Evolutionary conservation across 2,113 vertebrate species (phyloP), one percentile per base, ranked within the genome.

Genomic region (Polyodon spathula): DNA sequence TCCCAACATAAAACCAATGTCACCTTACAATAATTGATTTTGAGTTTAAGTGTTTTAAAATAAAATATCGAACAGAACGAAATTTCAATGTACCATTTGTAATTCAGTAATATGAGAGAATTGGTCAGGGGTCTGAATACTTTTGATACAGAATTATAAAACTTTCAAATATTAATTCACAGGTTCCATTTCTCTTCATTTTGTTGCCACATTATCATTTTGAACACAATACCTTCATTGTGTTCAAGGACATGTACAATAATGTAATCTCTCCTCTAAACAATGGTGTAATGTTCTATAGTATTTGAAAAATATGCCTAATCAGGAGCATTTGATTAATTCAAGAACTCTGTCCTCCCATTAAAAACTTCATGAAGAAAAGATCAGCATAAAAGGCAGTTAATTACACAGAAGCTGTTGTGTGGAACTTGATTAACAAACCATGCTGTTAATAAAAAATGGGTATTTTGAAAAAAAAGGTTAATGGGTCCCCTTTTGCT

Each of bases 341-440:
- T 44, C 56, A 58, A 42, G 11, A 41, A 40, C 39, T n/a, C n/a
- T 27, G 27, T 27, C 27, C 27, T 27, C 27, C 27, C 27, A 27
- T 27, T 27, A 14, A 41, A 42, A 12, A 16, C 7, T 10, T 57
- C 56, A 57, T 42, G 44, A 7, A 58, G 42, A 17, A 58, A 43
- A 57, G 15, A 41, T 58, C 39, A 6, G 50, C 38, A 44, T 50
- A 59, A 54, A 53, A 54, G 40, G 12, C 40, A 41, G 40, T 54
- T 42, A 53, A 59, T 67, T 62, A 48, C 56, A 50, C 56, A 6
- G 39, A 41, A 61, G 59, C 43, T 62, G 16, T 27, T 17, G 42
- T 17, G 52, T 40, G 48, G 60, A 51, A 59, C 50, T 53, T 40
- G 37, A 17, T 1, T 10, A 40, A 15, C 38, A n/a, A 11, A 44